Base-by-base conservation (phyloP, 2,113 vertebrate species). In the Sminthopsis crassicaudata region DNA sequence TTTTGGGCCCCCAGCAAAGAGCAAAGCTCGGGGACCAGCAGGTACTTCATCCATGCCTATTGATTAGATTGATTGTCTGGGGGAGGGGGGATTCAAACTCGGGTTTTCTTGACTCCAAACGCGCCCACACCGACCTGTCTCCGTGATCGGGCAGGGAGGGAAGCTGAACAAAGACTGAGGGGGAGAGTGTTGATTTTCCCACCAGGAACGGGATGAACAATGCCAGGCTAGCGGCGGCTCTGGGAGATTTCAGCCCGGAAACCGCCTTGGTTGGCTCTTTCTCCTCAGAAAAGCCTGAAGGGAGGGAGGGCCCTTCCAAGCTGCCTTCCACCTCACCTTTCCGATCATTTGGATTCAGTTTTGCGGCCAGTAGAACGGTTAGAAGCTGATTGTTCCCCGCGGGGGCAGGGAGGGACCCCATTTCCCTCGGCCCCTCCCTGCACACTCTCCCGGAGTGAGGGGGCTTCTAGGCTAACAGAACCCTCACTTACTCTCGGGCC, bases 151-250 rank as follows among this genome's bases (percentile, higher is more conserved):
- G 0, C 9, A 14, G 46, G 7, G 16, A 23, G 42, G 8, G 55
- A 67, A 67, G 8, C 9, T 91, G 89, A n/a, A 36, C 42, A 6
- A 8, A 0, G 24, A 24, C 42, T 36, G 26, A 3, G 0, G 0
- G 10, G 0, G 9, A 91, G 51, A 4, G 0, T 24, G 0, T 57
- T 26, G 30, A 16, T 0, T 1, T 50, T 19, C 76, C 51, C 89
- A 91, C 67, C 42, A 22, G 23, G 12, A 0, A 46, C 0, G 8
- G 91, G 46, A 90, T 57, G 93, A 25, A 9, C 22, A 46, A 19
- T 1, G 84, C 84, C 0, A 0, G 10, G 0, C 2, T 10, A 0
- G 7, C 51, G 53, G 22, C 8, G 42, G n/a, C 30, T 48, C 5
- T 0, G 9, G 55, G 1, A 1, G 4, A 27, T 67, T 67, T 23